Percentiles rank a stretch among this genome's conserved stretches.
Evolutionary conservation across 2,797 vertebrate genomes (phyloP).

Genomic region (Neopelma chrysocephalum): DNA sequence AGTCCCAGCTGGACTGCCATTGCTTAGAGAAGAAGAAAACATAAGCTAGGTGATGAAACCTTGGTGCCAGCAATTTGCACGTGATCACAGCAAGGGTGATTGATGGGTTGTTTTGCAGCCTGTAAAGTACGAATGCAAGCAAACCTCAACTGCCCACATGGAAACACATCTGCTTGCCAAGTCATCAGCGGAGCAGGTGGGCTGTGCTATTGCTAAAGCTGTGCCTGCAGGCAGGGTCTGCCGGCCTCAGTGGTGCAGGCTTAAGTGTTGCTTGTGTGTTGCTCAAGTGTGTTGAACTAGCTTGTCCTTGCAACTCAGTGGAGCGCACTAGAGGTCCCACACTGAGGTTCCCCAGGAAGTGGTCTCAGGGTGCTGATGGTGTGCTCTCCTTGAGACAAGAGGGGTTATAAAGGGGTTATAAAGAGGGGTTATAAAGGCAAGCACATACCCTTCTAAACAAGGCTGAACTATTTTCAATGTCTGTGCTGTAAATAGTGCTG

Average conservation of each 20-base stretch:
- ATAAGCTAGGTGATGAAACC: not conserved
- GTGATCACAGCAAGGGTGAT: rapidly evolving
- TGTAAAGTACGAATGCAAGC: not conserved
- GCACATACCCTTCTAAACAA: not conserved
- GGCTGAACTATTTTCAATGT: not conserved
- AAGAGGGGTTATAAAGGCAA: not conserved
- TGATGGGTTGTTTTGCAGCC: not conserved
- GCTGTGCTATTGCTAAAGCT: not conserved
- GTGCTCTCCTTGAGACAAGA: not conserved
- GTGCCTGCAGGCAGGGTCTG: not conserved
- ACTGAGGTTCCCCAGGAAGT: not conserved
- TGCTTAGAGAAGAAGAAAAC: not conserved
- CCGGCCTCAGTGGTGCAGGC: not conserved
- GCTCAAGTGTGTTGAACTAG: not conserved
- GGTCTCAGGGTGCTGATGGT: not conserved
- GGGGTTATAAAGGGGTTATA: not conserved
- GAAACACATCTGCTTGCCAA: not conserved
- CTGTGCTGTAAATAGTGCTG: not conserved
- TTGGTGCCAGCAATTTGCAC: not conserved
- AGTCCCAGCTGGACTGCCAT: not conserved
- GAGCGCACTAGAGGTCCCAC: not conserved
- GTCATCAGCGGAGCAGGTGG: not conserved
- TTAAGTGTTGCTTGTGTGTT: not conserved
- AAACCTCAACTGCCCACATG: not conserved
- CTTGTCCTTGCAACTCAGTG: not conserved